A percentile compares a stretch with the other conserved stretches of the same genome.
Evolutionary conservation across 2,888 invertebrate genomes (phyloP).

Genomic region (Zaprionus lineosus): DNA sequence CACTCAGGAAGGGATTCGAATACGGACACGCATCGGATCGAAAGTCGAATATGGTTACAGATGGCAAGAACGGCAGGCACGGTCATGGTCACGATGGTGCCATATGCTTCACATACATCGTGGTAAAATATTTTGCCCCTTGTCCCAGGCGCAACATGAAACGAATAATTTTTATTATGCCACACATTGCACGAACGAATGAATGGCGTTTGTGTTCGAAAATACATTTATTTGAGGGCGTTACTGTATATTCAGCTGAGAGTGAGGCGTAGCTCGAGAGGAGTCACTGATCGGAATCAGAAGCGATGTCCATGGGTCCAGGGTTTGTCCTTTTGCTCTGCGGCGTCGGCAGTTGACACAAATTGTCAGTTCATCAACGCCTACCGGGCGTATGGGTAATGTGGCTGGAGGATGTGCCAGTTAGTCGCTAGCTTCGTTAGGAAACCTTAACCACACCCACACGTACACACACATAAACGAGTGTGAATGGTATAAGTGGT

Average conservation of each 20-base stretch:
- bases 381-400: constrained; percentile 70
- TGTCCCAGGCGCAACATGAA: constrained; percentile 70
- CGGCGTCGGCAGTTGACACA: constrained; percentile 73
- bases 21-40: neutral
- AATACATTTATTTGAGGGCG: constrained; percentile 75
- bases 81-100: constrained; percentile 55
- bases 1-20: no score
- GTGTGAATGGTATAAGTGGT: no score
- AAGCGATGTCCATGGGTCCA: neutral
- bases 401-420: constrained; percentile 28
- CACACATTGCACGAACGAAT: constrained; percentile 59
- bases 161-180: constrained; percentile 78
- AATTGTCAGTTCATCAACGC: constrained; percentile 80
- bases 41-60: constrained; percentile 24
- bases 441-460: constrained; percentile 10
- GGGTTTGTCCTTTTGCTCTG: constrained; percentile 55
- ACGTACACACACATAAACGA: constrained; percentile 1
- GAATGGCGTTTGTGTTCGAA: constrained; percentile 76
- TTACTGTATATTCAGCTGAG: constrained; percentile 41
- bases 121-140: constrained; percentile 67
- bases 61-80: constrained; percentile 22
- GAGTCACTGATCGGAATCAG: neutral
- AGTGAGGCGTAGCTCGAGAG: neutral
- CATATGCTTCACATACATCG: constrained; percentile 68
- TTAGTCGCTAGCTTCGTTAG: constrained; percentile 57